A percentile compares a stretch with the other conserved stretches of the same genome.
Evolutionary conservation across 2,888 invertebrate species (phyloP).

Genomic region (Hypsopygia costalis): DNA sequence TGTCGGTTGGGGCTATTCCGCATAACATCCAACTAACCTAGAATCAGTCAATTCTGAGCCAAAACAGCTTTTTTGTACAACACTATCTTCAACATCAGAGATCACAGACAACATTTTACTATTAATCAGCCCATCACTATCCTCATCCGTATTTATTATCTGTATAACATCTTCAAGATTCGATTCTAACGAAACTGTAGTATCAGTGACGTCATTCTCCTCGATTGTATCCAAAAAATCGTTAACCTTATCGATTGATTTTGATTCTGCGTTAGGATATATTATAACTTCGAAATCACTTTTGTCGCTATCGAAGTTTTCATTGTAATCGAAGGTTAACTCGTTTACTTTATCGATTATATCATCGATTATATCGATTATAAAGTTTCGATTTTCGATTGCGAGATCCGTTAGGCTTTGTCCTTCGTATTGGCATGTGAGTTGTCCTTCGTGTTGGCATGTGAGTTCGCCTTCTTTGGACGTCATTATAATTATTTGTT

Average conservation of each 20-base stretch:
- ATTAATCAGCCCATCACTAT: slow-evolving; percentile 39
- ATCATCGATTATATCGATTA: slow-evolving; percentile 44
- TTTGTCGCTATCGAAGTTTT: slow-evolving; percentile 23
- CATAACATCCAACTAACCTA: slow-evolving; percentile 38
- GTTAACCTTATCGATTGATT: slow-evolving; percentile 26
- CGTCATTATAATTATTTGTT: slow-evolving; percentile 55
- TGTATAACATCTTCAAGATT: slow-evolving; percentile 31
- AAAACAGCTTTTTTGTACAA: slow-evolving; percentile 11
- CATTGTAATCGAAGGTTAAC: slow-evolving; percentile 22
- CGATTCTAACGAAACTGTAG: slow-evolving; percentile 23
- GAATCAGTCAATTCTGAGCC: slow-evolving; percentile 27
- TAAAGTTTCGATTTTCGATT: slow-evolving; percentile 23
- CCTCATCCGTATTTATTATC: slow-evolving; percentile 29
- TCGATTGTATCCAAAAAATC: slow-evolving; percentile 54
- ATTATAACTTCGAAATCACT: slow-evolving; percentile 55
- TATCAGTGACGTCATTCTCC: slow-evolving; percentile 40
- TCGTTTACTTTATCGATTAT: slow-evolving; percentile 52
- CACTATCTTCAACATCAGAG: slow-evolving; percentile 6
- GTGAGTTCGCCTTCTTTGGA: slow-evolving; percentile 46
- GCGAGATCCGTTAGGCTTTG: slow-evolving; percentile 11
- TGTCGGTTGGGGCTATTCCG: no score
- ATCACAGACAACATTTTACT: slow-evolving; percentile 27
- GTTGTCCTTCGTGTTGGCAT: slow-evolving; percentile 44
- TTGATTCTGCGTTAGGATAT: slow-evolving; percentile 30
- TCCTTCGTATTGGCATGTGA: slow-evolving; percentile 40